Evolutionary conservation across 2,888 invertebrate genomes (phyloP), one percentile per base, ranked within the genome.

Genomic region (Oasisia sp.): DNA sequence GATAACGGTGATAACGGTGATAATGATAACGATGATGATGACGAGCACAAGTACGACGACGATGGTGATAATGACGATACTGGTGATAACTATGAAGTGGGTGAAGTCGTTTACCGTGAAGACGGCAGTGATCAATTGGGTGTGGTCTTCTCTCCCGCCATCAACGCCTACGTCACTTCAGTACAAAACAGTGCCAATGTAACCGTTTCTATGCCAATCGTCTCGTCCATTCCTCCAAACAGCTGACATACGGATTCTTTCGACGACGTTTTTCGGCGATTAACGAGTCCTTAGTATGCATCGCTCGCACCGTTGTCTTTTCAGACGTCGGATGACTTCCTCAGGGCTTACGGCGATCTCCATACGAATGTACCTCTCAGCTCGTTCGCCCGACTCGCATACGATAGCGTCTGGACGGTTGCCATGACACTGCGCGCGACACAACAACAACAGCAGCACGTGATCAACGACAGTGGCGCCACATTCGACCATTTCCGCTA

Each of bases 341-440:
- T 97, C 89, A 96, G 97, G 4, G 97, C 97, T 94, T 97, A 98
- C 96, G 97, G 97, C 50, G 96, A 95, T 5, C 94, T 94, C 12
- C 95, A 95, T 50, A 94, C 95, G 9, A 93, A 95, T 9, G 94
- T 94, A 7, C 96, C 96, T 27, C 93, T 93, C 92, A 96, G 96
- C 27, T 74, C 74, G 74, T 74, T 74, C 96, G 98, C 98, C 0
- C 97, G 98, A 0, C 98, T 98, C 95, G 98, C 98, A 0, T 99
- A 98, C 96, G 99, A 99, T 95, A 98, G 98, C 0, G 98, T 99
- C 0, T 99, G 98, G 98, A 97, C 98, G 0, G 98, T 98, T 94
- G 98, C 98, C 0, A 95, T 98, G 44, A 98, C 98, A 0, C 96
- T 99, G 92, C 97, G 93, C 90, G 45, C 74, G 32, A 89, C 91